Conservation (phyloP, 53 echinoderm and acorn worm species). For the Luidia sarsii region DNA sequence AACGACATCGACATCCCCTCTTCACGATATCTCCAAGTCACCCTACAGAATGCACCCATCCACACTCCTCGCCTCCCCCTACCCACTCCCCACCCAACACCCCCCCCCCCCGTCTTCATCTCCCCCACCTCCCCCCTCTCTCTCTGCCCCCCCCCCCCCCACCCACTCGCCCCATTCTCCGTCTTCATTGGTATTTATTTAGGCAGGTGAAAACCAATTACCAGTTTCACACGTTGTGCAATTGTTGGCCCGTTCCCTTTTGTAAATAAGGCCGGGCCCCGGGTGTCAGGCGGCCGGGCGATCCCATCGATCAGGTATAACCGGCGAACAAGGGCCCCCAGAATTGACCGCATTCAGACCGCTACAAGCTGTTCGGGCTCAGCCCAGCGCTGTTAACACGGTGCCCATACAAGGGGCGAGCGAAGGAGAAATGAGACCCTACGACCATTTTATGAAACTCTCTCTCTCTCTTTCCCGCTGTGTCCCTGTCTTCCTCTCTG, state of each 20-base stretch:
- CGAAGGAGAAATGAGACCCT: too few species aligned
- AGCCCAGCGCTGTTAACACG: background rate
- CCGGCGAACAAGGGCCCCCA: background rate
- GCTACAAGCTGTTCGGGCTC: too few species aligned
- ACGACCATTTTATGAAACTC: too few species aligned
- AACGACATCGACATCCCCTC: too few species aligned
- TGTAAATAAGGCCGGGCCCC: slow-evolving; percentile 57
- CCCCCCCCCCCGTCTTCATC: background rate
- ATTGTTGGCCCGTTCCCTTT: slow-evolving; percentile 45
- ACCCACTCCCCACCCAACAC: background rate
- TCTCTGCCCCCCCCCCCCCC: too few species aligned
- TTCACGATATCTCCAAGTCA: too few species aligned
- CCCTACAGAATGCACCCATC: too few species aligned
- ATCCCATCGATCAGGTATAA: slow-evolving; percentile 63
- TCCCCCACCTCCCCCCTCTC: background rate
- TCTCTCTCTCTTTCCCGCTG: too few species aligned
- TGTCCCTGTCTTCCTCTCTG: too few species aligned
- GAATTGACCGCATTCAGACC: background rate
- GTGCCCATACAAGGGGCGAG: too few species aligned
- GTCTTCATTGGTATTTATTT: slow-evolving; percentile 83
- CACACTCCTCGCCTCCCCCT: background rate
- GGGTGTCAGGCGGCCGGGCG: slow-evolving; percentile 56
- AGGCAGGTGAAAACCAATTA: slow-evolving; percentile 88
- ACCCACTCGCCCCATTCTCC: slow-evolving; percentile 31
- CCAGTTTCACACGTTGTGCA: slow-evolving; percentile 75